Conservation (phyloP, 2,797 vertebrate genomes). For the Anableps anableps region DNA sequence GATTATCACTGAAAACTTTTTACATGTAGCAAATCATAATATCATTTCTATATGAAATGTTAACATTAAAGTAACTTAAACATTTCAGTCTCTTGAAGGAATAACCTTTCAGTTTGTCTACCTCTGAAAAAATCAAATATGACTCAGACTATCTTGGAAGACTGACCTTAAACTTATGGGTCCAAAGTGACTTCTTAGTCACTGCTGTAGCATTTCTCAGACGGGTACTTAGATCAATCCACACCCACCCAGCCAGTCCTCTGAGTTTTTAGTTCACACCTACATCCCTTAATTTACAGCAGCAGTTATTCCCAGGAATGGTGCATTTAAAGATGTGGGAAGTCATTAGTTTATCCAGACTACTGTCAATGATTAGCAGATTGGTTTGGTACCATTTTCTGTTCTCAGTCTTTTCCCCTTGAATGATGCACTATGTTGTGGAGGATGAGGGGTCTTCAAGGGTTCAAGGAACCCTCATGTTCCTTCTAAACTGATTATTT, state of each 20-base stretch:
- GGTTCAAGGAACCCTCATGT: background rate
- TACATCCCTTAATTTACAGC: background rate
- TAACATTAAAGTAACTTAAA: background rate
- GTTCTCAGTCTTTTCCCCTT: slow-evolving; percentile 5
- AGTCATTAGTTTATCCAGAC: background rate
- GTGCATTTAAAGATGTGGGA: background rate
- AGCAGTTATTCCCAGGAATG: background rate
- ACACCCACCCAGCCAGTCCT: background rate
- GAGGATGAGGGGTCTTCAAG: too few species aligned
- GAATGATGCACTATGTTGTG: slow-evolving; percentile 6
- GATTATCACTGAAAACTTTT: background rate
- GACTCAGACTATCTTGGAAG: background rate
- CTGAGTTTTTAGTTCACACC: background rate
- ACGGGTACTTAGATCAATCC: background rate
- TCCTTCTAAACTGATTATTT: slow-evolving; percentile 18
- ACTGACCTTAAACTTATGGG: background rate
- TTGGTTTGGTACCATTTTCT: background rate
- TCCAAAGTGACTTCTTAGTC: background rate
- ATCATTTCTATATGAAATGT: background rate
- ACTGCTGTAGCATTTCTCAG: background rate
- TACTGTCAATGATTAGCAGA: background rate
- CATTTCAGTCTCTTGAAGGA: background rate
- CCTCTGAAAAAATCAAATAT: background rate
- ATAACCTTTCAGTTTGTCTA: background rate
- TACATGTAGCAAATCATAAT: too few species aligned